Evolutionary conservation across 1,140 invertebrate species (phyloP).

Genomic region (Heliconius hewitsoni): DNA sequence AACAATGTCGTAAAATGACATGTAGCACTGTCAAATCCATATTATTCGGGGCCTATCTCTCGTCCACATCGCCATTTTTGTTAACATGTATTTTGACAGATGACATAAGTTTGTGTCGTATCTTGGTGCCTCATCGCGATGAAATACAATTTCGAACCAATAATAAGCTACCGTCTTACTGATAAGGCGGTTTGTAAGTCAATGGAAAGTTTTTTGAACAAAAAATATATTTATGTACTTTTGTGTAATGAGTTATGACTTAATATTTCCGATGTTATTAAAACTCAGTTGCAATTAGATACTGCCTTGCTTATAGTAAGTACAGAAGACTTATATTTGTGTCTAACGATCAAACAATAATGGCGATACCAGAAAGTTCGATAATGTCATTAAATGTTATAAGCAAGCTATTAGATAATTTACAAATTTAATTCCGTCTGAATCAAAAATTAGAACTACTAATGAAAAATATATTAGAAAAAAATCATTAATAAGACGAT

Average conservation of each 20-base stretch:
- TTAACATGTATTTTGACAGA: constrained; percentile 81
- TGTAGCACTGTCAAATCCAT: constrained; percentile 66
- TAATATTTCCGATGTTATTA: constrained; percentile 21
- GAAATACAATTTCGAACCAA: constrained; percentile 75
- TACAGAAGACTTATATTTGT: not conserved
- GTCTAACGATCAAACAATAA: not conserved
- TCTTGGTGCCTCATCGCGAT: constrained; percentile 51
- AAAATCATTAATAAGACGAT: no score
- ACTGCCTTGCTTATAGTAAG: not conserved
- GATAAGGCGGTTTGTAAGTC: constrained; percentile 62
- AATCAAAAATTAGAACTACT: no score
- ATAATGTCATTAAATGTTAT: no score
- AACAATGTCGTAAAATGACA: constrained; percentile 78
- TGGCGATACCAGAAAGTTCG: not conserved
- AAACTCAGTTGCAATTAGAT: not conserved
- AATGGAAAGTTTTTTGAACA: constrained; percentile 40
- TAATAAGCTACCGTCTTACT: constrained; percentile 79
- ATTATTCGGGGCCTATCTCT: constrained; percentile 52
- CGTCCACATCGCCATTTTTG: constrained; percentile 57
- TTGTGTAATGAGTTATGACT: constrained; percentile 29
- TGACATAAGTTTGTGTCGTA: constrained; percentile 78
- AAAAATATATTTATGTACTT: constrained; percentile 24
- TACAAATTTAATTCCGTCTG: no score
- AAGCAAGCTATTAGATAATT: no score
- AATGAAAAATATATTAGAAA: no score